These are phyloP conservation scores for Apis cerana DNA, from an alignment of 1,140 invertebrate genomes.

Conservation along the genomic window DNA sequence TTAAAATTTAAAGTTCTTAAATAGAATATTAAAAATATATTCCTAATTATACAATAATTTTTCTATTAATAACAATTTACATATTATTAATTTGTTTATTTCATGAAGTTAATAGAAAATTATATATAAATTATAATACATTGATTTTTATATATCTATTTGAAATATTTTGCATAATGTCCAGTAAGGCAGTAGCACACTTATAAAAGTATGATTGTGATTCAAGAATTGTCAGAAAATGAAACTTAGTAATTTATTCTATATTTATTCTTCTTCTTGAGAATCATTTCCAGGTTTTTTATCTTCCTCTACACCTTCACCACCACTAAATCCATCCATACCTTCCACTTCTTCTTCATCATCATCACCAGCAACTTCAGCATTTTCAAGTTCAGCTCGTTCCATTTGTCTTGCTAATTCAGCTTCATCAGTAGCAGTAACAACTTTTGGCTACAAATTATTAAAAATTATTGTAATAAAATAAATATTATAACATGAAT, in stretches of 20 bases:
- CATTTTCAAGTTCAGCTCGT: slow-evolving; percentile 95
- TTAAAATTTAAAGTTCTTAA: neutral
- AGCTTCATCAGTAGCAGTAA: slow-evolving; percentile 98
- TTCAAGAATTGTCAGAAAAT: slow-evolving; percentile 23
- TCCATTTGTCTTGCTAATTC: slow-evolving; percentile 97
- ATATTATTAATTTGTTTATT: slow-evolving; percentile 47
- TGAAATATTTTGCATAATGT: slow-evolving; percentile 60
- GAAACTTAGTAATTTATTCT: slow-evolving; percentile 23
- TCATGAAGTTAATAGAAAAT: slow-evolving; percentile 59
- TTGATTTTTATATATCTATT: slow-evolving; percentile 58
- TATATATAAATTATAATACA: slow-evolving; percentile 54
- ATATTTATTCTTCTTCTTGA: slow-evolving; percentile 70
- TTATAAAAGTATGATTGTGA: slow-evolving; percentile 29
- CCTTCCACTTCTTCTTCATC: slow-evolving; percentile 90
- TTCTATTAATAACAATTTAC: slow-evolving; percentile 6
- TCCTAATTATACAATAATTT: neutral
- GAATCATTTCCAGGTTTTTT: slow-evolving; percentile 63
- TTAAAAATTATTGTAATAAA: slow-evolving; percentile 20
- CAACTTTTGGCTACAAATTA: slow-evolving; percentile 93
- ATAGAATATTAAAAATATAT: neutral
- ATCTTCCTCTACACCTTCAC: slow-evolving; percentile 77
- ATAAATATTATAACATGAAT: slow-evolving; percentile 2
- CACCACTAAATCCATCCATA: slow-evolving; percentile 80
- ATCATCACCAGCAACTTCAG: slow-evolving; percentile 95
- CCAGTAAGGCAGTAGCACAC: slow-evolving; percentile 43